A percentile compares a stretch with the other conserved stretches of the same genome.
Conservation (phyloP, 2,888 invertebrate species). For the Ethmia dodecea region DNA sequence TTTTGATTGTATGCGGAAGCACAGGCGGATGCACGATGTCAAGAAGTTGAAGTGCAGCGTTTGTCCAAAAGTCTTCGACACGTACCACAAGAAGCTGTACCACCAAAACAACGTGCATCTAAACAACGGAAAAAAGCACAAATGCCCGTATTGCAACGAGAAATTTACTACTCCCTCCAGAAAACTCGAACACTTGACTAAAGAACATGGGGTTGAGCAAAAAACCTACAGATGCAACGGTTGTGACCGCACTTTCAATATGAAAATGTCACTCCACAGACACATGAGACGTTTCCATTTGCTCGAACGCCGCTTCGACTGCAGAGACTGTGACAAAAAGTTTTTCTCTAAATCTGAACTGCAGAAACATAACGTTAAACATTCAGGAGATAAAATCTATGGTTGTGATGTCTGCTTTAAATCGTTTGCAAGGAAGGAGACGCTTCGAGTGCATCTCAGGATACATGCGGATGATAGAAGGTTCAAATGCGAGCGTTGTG, state of each 20-base stretch:
- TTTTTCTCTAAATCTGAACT: constrained; percentile 13
- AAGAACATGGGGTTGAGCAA: constrained; percentile 13
- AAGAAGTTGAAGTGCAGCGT: constrained; percentile 26
- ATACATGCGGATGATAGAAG: constrained; percentile 29
- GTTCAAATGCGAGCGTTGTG: constrained; percentile 25
- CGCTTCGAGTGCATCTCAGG: constrained; percentile 31
- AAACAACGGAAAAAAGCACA: constrained; percentile 29
- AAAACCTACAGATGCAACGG: background rate
- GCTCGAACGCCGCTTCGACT: background rate
- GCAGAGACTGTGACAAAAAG: background rate
- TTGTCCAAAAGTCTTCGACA: constrained; percentile 48
- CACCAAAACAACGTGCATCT: constrained; percentile 45
- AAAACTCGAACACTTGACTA: constrained; percentile 19
- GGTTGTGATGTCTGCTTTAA: constrained; percentile 48
- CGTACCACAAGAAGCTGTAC: constrained; percentile 42
- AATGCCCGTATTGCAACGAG: constrained; percentile 32
- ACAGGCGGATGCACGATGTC: constrained; percentile 27
- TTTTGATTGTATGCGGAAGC: too few relatives aligned
- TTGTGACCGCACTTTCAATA: background rate
- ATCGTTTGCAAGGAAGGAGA: constrained; percentile 23
- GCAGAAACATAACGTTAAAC: constrained; percentile 39
- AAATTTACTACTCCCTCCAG: constrained; percentile 15
- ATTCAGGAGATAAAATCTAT: constrained; percentile 43
- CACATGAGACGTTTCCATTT: constrained; percentile 52
- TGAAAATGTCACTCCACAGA: background rate